Conservation (phyloP, 2,113 vertebrate species). For the Crypturellus undulatus region DNA sequence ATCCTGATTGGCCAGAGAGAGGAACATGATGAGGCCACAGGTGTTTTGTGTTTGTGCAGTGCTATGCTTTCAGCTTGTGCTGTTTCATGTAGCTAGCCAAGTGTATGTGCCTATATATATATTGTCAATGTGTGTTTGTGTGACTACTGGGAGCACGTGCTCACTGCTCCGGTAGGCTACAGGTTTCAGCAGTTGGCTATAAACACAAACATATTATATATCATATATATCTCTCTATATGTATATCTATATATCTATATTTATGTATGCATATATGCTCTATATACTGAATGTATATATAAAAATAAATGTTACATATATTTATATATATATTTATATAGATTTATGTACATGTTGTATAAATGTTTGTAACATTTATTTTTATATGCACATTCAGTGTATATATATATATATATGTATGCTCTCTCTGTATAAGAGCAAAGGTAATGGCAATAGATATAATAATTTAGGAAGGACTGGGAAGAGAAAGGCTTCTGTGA, state of each 20-base stretch:
- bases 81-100: rapidly evolving
- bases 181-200: no score
- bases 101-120: rapidly evolving
- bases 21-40: not conserved
- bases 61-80: not conserved
- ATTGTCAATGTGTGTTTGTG: rapidly evolving
- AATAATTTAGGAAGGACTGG: not conserved
- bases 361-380: no score
- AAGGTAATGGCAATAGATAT: not conserved
- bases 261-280: no score
- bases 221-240: no score
- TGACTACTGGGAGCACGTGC: not conserved
- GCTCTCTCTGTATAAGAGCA: not conserved
- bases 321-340: no score
- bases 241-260: no score
- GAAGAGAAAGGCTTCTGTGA: not conserved
- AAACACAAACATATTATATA: no score
- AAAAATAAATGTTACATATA: not conserved
- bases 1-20: not conserved
- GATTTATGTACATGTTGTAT: no score
- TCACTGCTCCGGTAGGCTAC: not conserved
- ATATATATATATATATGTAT: no score
- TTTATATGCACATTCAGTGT: not conserved
- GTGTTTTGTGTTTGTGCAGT: not conserved
- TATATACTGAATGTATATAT: not conserved